Evolutionary conservation across 2,888 invertebrate species (phyloP), one percentile per base, ranked within the genome.

Genomic region (Drosophila hamatofila): DNA sequence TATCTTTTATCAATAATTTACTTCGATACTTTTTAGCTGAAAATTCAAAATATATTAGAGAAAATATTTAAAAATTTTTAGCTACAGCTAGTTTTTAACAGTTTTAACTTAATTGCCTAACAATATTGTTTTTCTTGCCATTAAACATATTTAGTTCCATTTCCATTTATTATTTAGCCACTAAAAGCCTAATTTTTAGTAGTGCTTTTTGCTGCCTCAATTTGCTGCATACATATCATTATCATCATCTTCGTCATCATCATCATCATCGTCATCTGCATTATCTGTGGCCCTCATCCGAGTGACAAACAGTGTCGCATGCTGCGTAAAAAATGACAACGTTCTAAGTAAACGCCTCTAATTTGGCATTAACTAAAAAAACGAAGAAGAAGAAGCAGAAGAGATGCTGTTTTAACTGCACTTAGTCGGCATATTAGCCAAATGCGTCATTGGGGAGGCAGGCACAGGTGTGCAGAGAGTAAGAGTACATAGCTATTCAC

Each of bases 321-420:
- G 60, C 58, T 84, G 88, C 88, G 83, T 83, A 80, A 85, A 88
- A 83, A 84, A 88, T 86, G 72, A 84, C 73, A 63, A 64, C 60
- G 55, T 37, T 64, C 55, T 23, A 59, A 42, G 63, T 72, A 83
- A 87, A 81, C 71, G 84, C 76, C 71, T 76, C 86, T 89, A 87
- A 84, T 89, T 84, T 87, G 84, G 81, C 84, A 83, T 71, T 72
- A 76, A 54, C 88, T 73, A 85, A 76, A 83, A 80, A 74, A 74
- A 41, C n/a, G 0, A 41, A 5, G n/a, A 18, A 41, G 44, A 25
- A 25, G 27, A 2, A 39, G 25, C 55, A 44, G 51, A 3, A 23
- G 48, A n/a, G 30, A 6, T 49, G 48, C 27, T 49, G 30, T 68
- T 51, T 51, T 60, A 70, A 55, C 72, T 70, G 71, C 81, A 72